Evolutionary conservation across 53 echinoderm and acorn worm species (phyloP), one percentile per base, ranked within the genome.

Genomic region (Mesocentrotus franciscanus): DNA sequence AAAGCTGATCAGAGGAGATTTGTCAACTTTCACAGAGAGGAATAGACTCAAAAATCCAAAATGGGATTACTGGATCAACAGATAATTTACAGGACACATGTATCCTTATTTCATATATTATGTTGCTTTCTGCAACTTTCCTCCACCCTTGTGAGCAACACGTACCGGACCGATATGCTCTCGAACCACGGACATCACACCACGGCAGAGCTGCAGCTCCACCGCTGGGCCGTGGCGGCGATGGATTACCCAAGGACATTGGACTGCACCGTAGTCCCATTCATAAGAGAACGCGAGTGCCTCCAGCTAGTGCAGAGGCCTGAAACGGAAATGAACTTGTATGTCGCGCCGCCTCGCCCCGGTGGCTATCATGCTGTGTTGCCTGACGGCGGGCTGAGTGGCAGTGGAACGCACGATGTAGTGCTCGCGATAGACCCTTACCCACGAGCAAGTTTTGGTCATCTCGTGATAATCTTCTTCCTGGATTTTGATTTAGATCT

Each of bases 381-480:
- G 42, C 99, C 99, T 8, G 99, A 99, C 71, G 97, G 97, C n/a
- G 97, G 97, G 14, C 85, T 99, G 60, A 96, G 97, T 61, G 87
- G 97, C 32, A 96, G 98, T 18, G 97, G 98, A 57, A 96, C 95
- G 9, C 99, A 99, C 95, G 97, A 99, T 62, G 97, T 97, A 14
- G 98, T 99, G 27, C 60, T 99, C 20, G 97, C 92, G 20, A 83
- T 99, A 17, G 99, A 99, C 95, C 99, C 99, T 0, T 97, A 96
- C 76, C 99, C 98, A 0, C 83, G 84, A 29, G 99, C 97, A 10
- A 96, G 96, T 93, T 99, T 99, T 90, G 99, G 99, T 16, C 99
- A 99, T 95, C 96, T 99, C 39, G 99, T 99, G 56, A 8, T 99
- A 39, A 97, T 99, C 60, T 99, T 97, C 95, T 97, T 95, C 10